These are phyloP conservation scores for Colletes collaris DNA, from an alignment of 2,888 invertebrate species.

Conservation along the genomic window DNA sequence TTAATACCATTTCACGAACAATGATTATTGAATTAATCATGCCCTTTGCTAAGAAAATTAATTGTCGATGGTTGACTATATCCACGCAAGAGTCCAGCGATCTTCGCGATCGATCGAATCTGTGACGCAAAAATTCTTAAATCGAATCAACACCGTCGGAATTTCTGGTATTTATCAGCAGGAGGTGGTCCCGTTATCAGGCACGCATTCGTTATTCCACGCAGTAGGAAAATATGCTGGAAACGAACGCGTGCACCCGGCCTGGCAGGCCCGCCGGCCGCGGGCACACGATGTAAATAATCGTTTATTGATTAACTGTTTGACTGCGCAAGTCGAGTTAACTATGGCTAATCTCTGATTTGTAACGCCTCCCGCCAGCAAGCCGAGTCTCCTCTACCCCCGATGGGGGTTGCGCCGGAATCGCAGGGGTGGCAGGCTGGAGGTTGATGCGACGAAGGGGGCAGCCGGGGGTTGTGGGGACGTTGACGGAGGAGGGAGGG, in stretches of 20 bases:
- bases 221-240: constrained; percentile 49
- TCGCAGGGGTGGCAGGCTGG: constrained; percentile 49
- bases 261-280: background rate
- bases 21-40: too few species aligned
- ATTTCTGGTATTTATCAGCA: too few species aligned
- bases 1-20: too few species aligned
- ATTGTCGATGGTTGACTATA: too few species aligned
- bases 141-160: too few species aligned
- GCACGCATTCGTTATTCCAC: constrained; percentile 55
- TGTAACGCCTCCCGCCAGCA: constrained; percentile 78
- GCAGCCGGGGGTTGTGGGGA: constrained; percentile 11
- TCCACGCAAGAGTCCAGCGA: too few species aligned
- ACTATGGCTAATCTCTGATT: constrained; percentile 83
- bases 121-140: too few species aligned
- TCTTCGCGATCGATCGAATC: too few species aligned
- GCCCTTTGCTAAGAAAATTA: too few species aligned
- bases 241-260: background rate
- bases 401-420: constrained; percentile 54
- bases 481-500: constrained; percentile 20
- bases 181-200: constrained; percentile 36
- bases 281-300: constrained; percentile 79
- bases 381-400: constrained; percentile 59
- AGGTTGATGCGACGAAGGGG: constrained; percentile 40
- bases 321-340: constrained; percentile 83
- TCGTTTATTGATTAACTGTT: constrained; percentile 83